Percentiles rank a stretch among this genome's conserved stretches.
Conservation (phyloP, 2,888 invertebrate genomes). For the Formica aserva region DNA sequence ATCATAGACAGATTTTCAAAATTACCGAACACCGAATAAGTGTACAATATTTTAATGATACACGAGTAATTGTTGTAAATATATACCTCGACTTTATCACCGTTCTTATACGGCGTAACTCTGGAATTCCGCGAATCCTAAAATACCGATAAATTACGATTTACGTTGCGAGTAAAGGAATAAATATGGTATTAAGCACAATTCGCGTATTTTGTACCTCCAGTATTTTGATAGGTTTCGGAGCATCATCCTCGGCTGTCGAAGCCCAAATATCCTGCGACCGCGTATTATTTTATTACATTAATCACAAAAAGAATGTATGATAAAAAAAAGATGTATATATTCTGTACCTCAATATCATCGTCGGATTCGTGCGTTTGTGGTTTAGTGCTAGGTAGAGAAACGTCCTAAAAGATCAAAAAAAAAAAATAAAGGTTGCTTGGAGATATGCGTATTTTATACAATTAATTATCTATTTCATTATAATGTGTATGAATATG, state of each 20-base stretch:
- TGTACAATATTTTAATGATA: background rate
- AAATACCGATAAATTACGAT: conserved; percentile 39
- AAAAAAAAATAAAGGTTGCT: conserved; percentile 9
- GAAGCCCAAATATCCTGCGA: conserved; percentile 66
- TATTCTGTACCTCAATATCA: conserved; percentile 68
- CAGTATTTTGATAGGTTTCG: conserved; percentile 49
- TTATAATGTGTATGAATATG: background rate
- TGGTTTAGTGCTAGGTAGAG: conserved; percentile 9
- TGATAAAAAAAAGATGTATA: conserved; percentile 5
- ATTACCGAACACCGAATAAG: background rate
- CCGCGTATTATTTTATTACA: conserved; percentile 32
- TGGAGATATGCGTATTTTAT: background rate
- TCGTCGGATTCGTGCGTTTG: conserved; percentile 47
- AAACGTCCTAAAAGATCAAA: conserved; percentile 31
- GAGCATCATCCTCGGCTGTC: conserved; percentile 52
- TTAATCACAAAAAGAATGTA: background rate
- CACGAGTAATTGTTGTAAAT: conserved; percentile 25
- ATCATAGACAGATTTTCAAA: conserved; percentile 10
- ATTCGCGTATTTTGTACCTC: conserved; percentile 55
- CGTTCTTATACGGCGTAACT: conserved; percentile 16
- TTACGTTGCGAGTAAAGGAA: background rate
- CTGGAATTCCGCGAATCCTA: conserved; percentile 40
- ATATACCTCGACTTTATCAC: conserved; percentile 17
- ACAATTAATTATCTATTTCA: background rate
- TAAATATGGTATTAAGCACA: background rate